Conservation (phyloP, 2,113 vertebrate genomes). For the Nematolebias whitei region DNA sequence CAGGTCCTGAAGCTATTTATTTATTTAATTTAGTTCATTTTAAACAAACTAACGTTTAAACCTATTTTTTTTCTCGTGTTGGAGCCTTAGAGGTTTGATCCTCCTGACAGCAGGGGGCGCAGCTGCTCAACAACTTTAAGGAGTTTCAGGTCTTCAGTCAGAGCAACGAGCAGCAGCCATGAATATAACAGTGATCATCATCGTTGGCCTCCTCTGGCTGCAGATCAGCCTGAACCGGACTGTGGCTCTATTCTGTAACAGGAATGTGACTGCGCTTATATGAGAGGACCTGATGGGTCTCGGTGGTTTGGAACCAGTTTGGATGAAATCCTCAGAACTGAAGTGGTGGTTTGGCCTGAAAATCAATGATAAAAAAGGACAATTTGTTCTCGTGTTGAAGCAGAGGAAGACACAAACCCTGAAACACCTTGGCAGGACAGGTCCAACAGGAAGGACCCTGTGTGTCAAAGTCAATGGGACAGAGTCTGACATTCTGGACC, state of each 20-base stretch:
- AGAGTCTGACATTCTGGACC: no score
- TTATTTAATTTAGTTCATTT: no score
- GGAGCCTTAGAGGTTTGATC: neutral
- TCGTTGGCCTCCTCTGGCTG: neutral
- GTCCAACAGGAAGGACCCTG: no score
- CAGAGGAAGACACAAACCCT: neutral
- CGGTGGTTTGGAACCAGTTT: neutral
- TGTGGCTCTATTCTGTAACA: neutral
- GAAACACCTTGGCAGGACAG: neutral
- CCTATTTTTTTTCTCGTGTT: no score
- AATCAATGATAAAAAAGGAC: no score
- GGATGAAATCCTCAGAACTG: neutral
- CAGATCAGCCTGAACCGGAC: neutral
- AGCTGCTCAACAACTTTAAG: neutral
- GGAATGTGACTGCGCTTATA: neutral
- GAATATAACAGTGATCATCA: neutral
- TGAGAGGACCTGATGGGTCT: neutral
- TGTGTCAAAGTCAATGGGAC: no score
- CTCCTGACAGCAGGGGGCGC: neutral
- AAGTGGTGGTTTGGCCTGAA: neutral
- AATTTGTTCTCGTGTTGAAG: neutral
- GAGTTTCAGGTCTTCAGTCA: neutral
- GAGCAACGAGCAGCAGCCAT: neutral
- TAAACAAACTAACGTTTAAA: no score
- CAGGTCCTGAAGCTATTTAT: no score